These are phyloP conservation scores for Drosophila incognita DNA, from an alignment of 2,888 invertebrate species.

Conservation along the genomic window DNA sequence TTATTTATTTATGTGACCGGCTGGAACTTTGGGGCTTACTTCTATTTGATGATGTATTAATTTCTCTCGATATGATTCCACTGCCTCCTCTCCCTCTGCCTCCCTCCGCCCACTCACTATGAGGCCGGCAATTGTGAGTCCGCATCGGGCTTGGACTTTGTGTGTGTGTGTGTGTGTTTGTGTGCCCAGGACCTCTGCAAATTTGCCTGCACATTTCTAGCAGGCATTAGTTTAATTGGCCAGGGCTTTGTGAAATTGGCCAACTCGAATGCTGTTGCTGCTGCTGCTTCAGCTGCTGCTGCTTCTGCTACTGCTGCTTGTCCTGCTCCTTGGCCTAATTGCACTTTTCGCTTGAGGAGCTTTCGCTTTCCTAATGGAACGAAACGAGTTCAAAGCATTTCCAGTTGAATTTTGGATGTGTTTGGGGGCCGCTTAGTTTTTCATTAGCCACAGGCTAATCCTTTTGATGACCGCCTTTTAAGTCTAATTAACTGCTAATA, in stretches of 20 bases:
- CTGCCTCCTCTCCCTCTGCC: neutral
- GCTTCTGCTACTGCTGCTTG: slow-evolving; percentile 10
- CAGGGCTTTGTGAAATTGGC: slow-evolving; percentile 58
- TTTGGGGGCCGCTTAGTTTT: slow-evolving; percentile 66
- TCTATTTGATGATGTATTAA: slow-evolving; percentile 72
- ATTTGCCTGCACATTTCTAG: slow-evolving; percentile 60
- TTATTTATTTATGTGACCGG: slow-evolving; percentile 76
- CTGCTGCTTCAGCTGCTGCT: slow-evolving; percentile 16
- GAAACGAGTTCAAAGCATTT: slow-evolving; percentile 76
- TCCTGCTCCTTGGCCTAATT: slow-evolving; percentile 59
- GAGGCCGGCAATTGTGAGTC: neutral
- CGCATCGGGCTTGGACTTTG: neutral
- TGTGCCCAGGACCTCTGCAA: slow-evolving; percentile 30
- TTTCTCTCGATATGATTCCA: slow-evolving; percentile 61
- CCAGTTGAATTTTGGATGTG: slow-evolving; percentile 5
- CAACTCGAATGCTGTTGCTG: slow-evolving; percentile 40
- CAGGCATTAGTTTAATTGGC: slow-evolving; percentile 67
- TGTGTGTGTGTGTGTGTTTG: slow-evolving; percentile 10
- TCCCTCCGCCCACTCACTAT: too few species aligned
- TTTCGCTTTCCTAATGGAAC: slow-evolving; percentile 66
- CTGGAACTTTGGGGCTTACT: slow-evolving; percentile 63
- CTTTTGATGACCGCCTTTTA: slow-evolving; percentile 75
- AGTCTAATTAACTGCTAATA: slow-evolving; percentile 82
- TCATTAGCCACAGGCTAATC: slow-evolving; percentile 75
- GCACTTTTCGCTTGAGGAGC: slow-evolving; percentile 72